These are phyloP conservation scores for Archaeoteleia sp. DNA, from an alignment of 2,888 invertebrate genomes.

Conservation along the genomic window DNA sequence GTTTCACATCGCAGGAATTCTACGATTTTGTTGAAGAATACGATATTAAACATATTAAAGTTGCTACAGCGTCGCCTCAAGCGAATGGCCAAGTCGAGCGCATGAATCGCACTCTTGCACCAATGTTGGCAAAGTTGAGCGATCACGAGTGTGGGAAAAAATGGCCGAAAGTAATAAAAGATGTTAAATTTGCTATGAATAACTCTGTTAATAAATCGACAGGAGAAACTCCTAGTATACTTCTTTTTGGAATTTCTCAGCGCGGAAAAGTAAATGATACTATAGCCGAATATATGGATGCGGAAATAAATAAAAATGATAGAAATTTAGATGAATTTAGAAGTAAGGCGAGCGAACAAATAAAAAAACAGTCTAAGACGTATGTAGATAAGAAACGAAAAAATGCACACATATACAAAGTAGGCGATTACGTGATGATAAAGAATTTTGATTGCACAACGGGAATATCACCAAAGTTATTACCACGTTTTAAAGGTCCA, in stretches of 20 bases:
- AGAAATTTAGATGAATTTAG: slow-evolving; percentile 25
- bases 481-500: slow-evolving; percentile 53
- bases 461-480: slow-evolving; percentile 49
- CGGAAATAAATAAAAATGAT: slow-evolving; percentile 14
- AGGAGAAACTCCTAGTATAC: slow-evolving; percentile 55
- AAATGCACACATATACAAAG: slow-evolving; percentile 19
- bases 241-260: slow-evolving; percentile 58
- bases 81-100: slow-evolving; percentile 54
- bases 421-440: slow-evolving; percentile 41
- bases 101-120: slow-evolving; percentile 23
- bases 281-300: neutral
- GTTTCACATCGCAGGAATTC: slow-evolving; percentile 45
- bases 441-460: slow-evolving; percentile 22
- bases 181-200: slow-evolving; percentile 43
- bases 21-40: slow-evolving; percentile 22
- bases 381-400: slow-evolving; percentile 20
- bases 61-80: slow-evolving; percentile 45
- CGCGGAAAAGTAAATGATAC: slow-evolving; percentile 30
- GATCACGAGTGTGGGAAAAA: slow-evolving; percentile 16
- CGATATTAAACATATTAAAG: slow-evolving; percentile 18
- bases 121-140: slow-evolving; percentile 29
- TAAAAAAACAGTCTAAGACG: neutral
- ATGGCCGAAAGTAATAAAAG: slow-evolving; percentile 32
- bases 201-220: slow-evolving; percentile 53
- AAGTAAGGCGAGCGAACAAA: slow-evolving; percentile 4